phyloP scores from a whole-genome alignment of 2,113 vertebrate species.

The Sinocyclocheilus grahami region DNA sequence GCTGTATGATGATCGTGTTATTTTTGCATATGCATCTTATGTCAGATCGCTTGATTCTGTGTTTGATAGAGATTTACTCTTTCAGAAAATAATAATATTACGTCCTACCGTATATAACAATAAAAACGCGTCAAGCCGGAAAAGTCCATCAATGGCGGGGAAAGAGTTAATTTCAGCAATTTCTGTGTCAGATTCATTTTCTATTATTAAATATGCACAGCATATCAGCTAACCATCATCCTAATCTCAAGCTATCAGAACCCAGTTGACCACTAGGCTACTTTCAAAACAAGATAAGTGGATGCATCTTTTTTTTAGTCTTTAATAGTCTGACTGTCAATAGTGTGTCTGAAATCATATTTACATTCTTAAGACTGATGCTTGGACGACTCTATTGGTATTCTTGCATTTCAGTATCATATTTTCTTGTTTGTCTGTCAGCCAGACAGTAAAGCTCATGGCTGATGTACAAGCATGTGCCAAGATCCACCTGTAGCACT shows the following conservation, averaged over 20 bases:
- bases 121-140: too few relatives aligned
- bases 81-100: too few relatives aligned
- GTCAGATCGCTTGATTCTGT: too few relatives aligned
- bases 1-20: too few relatives aligned
- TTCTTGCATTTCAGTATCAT: background rate
- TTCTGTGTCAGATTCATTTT: background rate
- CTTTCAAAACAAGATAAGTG: background rate
- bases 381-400: background rate
- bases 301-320: background rate
- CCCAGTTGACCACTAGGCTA: background rate
- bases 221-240: background rate
- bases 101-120: too few relatives aligned
- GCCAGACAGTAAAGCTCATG: slow-evolving; percentile 11
- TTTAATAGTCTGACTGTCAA: background rate
- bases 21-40: too few relatives aligned
- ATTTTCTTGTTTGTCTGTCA: background rate
- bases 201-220: background rate
- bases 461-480: background rate
- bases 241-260: background rate
- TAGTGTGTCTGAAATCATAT: background rate
- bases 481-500: background rate
- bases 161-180: background rate
- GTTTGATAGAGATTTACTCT: too few relatives aligned
- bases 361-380: background rate
- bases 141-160: too few relatives aligned